These are phyloP conservation scores for Cryptotis parvus DNA, from an alignment of 2,113 vertebrate genomes.

Conservation along the genomic window DNA sequence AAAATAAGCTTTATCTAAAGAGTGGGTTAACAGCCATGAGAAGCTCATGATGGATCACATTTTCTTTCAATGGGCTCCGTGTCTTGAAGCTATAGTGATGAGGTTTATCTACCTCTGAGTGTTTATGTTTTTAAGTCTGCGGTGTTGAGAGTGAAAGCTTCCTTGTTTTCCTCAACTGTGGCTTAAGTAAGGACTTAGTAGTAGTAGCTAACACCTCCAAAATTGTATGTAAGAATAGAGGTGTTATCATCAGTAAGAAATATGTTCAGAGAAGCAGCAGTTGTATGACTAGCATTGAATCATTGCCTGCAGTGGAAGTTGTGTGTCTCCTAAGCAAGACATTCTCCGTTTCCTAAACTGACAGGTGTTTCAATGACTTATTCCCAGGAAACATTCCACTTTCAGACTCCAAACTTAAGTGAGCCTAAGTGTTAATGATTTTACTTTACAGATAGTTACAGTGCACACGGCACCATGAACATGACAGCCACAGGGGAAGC, in stretches of 20 bases:
- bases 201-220: not conserved
- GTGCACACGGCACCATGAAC: not conserved
- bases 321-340: not conserved
- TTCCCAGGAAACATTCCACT: not conserved
- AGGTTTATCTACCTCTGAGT: not conserved
- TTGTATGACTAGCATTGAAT: too few relatives aligned
- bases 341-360: not conserved
- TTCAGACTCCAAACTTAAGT: not conserved
- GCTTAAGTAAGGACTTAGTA: not conserved
- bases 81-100: not conserved
- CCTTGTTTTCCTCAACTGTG: not conserved
- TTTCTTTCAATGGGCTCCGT: not conserved
- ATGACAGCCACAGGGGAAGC: not conserved
- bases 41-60: not conserved
- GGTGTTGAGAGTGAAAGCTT: not conserved
- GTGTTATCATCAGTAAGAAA: too few relatives aligned
- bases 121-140: not conserved
- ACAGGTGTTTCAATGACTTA: too few relatives aligned
- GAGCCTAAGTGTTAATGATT: rapidly evolving
- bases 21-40: not conserved
- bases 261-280: not conserved
- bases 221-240: too few relatives aligned
- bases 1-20: not conserved
- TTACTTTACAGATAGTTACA: not conserved
- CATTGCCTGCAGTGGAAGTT: not conserved